phyloP scores from a whole-genome alignment of 1,140 invertebrate genomes.

The Streblospio benedicti region DNA sequence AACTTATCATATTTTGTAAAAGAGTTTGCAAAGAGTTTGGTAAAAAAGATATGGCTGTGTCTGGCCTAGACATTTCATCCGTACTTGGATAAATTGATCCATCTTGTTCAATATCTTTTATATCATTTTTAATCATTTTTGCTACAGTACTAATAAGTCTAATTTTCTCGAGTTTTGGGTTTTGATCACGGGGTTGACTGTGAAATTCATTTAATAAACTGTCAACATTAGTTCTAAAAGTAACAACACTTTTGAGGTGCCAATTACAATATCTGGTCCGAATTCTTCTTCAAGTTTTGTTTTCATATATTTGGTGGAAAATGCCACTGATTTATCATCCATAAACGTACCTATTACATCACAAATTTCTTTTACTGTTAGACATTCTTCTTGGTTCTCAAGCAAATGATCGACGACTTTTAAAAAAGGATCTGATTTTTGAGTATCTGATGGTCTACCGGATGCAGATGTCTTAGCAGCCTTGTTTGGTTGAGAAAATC shows the following conservation, averaged over 20 bases:
- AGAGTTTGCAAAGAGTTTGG: slow-evolving; percentile 8
- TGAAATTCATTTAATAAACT: slow-evolving; percentile 14
- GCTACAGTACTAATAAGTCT: too few species aligned
- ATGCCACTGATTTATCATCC: neutral
- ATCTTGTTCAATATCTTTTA: neutral
- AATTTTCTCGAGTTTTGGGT: slow-evolving; percentile 5
- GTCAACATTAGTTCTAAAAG: slow-evolving; percentile 4
- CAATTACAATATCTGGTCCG: slow-evolving; percentile 14
- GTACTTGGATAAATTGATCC: neutral
- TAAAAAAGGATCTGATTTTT: too few species aligned
- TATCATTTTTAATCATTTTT: neutral
- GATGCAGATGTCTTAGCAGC: too few species aligned
- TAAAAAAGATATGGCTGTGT: slow-evolving; percentile 7
- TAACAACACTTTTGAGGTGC: slow-evolving; percentile 18
- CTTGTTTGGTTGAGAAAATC: too few species aligned
- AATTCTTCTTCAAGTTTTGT: slow-evolving; percentile 18
- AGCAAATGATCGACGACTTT: too few species aligned
- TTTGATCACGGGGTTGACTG: neutral
- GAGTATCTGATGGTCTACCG: too few species aligned
- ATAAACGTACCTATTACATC: too few species aligned
- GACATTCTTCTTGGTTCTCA: too few species aligned
- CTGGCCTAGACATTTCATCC: neutral
- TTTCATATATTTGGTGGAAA: slow-evolving; percentile 18
- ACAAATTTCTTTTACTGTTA: too few species aligned
- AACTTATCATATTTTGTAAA: slow-evolving; percentile 7